Conservation (phyloP, 2,113 vertebrate species). For the Triplophysa siluroides region DNA sequence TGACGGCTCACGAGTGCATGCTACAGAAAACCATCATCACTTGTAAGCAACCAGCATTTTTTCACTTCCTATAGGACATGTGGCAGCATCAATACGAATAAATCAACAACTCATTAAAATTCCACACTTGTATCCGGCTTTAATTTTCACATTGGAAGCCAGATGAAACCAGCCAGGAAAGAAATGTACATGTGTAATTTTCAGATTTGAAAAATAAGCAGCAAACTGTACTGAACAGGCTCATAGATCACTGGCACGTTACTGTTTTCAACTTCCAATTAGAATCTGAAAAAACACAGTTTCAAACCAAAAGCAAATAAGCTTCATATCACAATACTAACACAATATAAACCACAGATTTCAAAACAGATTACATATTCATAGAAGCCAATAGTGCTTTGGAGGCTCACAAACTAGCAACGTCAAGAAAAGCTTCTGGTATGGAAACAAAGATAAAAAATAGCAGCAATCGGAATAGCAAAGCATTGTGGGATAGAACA, state of each 20-base stretch:
- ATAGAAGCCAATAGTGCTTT: conserved; percentile 31
- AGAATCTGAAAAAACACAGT: conserved; percentile 35
- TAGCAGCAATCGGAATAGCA: not conserved
- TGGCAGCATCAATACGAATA: conserved; percentile 29
- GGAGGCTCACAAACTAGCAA: conserved; percentile 16
- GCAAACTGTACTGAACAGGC: conserved; percentile 31
- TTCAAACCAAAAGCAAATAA: conserved; percentile 31
- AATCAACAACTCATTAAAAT: conserved; percentile 41
- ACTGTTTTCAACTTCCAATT: conserved; percentile 31
- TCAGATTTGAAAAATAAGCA: conserved; percentile 24
- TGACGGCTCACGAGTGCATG: not conserved
- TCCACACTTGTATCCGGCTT: conserved; percentile 39
- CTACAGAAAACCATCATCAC: conserved; percentile 21
- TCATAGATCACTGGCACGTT: conserved; percentile 31
- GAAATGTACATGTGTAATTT: not conserved
- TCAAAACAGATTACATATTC: conserved; percentile 30
- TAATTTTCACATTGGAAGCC: conserved; percentile 38
- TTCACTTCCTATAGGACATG: not conserved
- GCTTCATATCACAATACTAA: conserved; percentile 26
- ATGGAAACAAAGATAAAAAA: conserved; percentile 37
- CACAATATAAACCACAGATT: conserved; percentile 33
- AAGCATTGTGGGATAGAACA: not conserved
- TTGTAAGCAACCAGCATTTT: not conserved
- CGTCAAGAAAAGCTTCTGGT: conserved; percentile 21
- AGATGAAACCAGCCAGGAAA: conserved; percentile 20